A percentile compares a stretch with the other conserved stretches of the same genome.
Evolutionary conservation across 2,113 vertebrate species (phyloP).

Genomic region (Ceratotherium simum): DNA sequence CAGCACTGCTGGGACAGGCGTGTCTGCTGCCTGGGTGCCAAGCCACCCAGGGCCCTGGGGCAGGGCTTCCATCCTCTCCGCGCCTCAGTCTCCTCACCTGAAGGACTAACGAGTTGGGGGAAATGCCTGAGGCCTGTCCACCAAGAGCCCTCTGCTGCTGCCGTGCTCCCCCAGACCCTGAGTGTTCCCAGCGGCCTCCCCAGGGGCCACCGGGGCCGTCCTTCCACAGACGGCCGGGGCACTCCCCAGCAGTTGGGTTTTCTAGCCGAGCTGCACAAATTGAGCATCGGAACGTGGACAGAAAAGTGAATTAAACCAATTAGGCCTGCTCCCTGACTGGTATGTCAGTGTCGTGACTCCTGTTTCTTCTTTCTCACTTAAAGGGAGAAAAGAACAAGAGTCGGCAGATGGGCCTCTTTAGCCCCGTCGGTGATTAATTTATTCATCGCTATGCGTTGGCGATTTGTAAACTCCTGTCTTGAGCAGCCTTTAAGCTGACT

Average conservation of each 20-base stretch:
- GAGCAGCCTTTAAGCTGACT: conserved; percentile 6
- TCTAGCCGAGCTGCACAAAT: not conserved
- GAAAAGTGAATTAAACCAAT: not conserved
- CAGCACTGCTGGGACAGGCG: fast-evolving
- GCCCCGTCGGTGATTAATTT: not conserved
- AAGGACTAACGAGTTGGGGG: not conserved
- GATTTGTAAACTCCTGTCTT: conserved; percentile 40
- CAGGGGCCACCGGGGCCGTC: not conserved
- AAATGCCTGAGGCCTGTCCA: fast-evolving
- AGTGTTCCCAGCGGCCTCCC: not conserved
- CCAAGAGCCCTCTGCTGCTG: not conserved
- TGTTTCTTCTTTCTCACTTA: not conserved
- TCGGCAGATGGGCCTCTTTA: not conserved
- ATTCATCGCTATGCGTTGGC: not conserved
- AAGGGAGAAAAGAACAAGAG: not conserved
- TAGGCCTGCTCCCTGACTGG: not conserved
- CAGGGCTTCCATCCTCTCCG: not conserved
- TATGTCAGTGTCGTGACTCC: not conserved
- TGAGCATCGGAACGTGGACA: not conserved
- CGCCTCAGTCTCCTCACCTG: not conserved
- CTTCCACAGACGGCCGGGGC: not conserved
- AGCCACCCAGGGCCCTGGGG: not conserved
- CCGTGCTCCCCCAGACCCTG: too few relatives aligned
- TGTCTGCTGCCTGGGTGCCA: fast-evolving
- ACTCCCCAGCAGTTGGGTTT: not conserved